Percentiles rank a stretch among this genome's conserved stretches.
These are phyloP conservation scores for Nomada ruficornis DNA, from an alignment of 2,888 invertebrate species.

Conservation along the genomic window DNA sequence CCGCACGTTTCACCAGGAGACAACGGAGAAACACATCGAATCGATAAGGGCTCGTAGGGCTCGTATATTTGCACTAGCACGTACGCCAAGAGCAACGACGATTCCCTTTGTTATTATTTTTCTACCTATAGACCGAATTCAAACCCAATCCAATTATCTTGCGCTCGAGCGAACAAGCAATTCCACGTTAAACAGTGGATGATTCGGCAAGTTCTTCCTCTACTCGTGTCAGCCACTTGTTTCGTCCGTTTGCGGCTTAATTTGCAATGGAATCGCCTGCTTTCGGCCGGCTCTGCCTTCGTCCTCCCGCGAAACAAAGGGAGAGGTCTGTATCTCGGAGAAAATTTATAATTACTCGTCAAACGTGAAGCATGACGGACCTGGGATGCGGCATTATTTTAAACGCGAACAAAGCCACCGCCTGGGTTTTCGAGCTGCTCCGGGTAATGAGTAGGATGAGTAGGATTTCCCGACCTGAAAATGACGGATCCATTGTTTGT, in stretches of 20 bases:
- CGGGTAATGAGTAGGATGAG: constrained; percentile 62
- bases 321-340: constrained; percentile 15
- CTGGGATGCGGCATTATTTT: constrained; percentile 48
- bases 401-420: constrained; percentile 47
- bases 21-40: constrained; percentile 23
- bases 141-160: no score
- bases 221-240: background rate
- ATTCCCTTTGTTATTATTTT: constrained; percentile 51
- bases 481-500: constrained; percentile 73
- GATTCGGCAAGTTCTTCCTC: background rate
- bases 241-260: constrained; percentile 4
- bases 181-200: no score
- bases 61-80: constrained; percentile 62
- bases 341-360: constrained; percentile 56
- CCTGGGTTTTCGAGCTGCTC: constrained; percentile 44
- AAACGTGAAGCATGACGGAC: constrained; percentile 22
- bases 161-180: no score
- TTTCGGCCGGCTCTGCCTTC: background rate
- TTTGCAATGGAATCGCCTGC: constrained; percentile 17
- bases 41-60: background rate
- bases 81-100: constrained; percentile 64
- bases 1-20: constrained; percentile 52
- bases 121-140: background rate
- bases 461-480: constrained; percentile 63
- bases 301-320: background rate